Conservation (phyloP, 2,113 vertebrate genomes). For the Microtus pennsylvanicus region DNA sequence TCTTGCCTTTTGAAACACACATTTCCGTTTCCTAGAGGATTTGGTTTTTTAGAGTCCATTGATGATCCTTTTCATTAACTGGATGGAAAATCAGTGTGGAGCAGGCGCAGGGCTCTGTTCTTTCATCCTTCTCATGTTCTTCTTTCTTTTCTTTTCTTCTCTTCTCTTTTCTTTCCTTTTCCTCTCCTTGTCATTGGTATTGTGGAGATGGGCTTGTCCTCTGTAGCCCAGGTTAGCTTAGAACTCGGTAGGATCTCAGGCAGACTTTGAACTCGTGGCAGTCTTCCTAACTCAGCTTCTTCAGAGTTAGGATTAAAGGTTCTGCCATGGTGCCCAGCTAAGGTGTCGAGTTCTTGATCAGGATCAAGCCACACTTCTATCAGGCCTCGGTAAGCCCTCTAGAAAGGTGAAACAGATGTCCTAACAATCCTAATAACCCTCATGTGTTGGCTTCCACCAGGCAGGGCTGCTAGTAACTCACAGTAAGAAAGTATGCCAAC, state of each 20-base stretch:
- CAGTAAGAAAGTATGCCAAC: background rate
- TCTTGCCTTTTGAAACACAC: background rate
- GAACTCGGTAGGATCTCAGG: background rate
- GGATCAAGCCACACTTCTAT: background rate
- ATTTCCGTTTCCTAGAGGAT: background rate
- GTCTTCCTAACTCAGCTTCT: background rate
- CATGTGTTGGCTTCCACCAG: background rate
- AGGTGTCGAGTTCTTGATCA: background rate
- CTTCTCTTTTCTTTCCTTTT: background rate
- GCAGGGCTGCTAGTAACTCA: background rate
- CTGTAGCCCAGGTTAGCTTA: background rate
- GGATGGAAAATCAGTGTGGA: background rate
- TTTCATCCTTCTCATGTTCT: background rate
- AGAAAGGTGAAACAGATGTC: constrained; percentile 1
- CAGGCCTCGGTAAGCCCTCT: background rate
- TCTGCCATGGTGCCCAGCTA: background rate
- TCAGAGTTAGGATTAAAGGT: background rate
- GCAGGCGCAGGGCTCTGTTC: too few relatives aligned
- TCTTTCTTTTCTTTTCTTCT: too few relatives aligned
- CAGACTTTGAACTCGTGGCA: background rate
- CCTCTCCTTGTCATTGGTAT: background rate
- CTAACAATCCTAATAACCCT: background rate
- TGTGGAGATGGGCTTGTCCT: background rate
- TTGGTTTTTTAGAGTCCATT: background rate
- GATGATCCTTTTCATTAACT: background rate